These are phyloP conservation scores for Trinectes maculatus DNA, from an alignment of 2,113 vertebrate species.

Conservation along the genomic window DNA sequence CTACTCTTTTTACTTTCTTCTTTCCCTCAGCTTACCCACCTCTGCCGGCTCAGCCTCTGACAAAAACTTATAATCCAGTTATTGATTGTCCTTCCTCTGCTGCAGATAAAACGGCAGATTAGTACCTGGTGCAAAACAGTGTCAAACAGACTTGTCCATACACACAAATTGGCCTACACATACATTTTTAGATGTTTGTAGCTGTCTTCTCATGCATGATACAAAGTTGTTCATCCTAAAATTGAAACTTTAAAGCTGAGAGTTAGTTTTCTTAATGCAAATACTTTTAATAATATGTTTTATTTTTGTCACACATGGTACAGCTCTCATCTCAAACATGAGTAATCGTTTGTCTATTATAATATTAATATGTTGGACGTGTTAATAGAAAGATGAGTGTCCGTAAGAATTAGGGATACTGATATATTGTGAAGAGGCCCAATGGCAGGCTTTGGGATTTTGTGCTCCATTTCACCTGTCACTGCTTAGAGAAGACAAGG, in stretches of 20 bases:
- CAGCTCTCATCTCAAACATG: not conserved
- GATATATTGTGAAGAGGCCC: conserved; percentile 32
- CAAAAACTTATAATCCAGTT: not conserved
- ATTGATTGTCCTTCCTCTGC: not conserved
- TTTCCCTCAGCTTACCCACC: not conserved
- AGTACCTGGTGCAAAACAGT: not conserved
- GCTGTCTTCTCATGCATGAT: no score
- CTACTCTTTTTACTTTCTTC: not conserved
- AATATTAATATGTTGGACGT: conserved; percentile 8
- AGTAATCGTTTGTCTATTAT: conserved; percentile 32
- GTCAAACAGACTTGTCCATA: not conserved
- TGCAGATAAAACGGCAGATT: not conserved
- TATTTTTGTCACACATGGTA: not conserved
- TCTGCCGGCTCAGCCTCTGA: not conserved
- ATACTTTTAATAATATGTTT: no score
- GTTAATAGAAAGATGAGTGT: conserved; percentile 31
- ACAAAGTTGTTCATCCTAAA: no score
- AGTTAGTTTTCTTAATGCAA: no score
- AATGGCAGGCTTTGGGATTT: conserved; percentile 62
- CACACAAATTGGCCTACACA: no score
- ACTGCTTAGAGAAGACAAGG: conserved; percentile 65
- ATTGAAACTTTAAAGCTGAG: no score
- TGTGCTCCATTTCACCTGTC: conserved; percentile 79
- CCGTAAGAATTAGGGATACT: conserved; percentile 48
- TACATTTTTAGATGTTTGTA: no score